phyloP scores from a whole-genome alignment of 2,113 vertebrate genomes.

The Chaetorhynchus papuensis region DNA sequence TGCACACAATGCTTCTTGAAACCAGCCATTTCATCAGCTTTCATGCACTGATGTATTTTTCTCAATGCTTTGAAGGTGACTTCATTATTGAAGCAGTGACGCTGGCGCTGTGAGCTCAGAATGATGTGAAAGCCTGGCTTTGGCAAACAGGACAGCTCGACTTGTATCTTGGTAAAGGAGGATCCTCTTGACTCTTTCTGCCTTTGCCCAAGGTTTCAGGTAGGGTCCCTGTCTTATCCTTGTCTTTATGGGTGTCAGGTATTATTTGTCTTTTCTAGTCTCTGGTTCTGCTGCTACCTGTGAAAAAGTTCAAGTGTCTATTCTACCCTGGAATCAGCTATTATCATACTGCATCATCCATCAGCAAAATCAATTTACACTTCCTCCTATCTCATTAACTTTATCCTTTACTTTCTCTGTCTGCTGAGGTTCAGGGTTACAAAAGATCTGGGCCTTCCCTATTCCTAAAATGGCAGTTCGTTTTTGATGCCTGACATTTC shows the following conservation, averaged over 20 bases:
- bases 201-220: neutral
- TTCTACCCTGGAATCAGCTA: neutral
- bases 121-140: neutral
- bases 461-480: neutral
- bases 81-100: neutral
- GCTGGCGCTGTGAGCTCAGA: neutral
- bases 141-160: neutral
- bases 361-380: neutral
- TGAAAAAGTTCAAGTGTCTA: neutral
- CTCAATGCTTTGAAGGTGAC: neutral
- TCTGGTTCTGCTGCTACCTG: neutral
- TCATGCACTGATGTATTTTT: neutral
- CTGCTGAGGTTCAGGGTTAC: neutral
- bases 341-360: neutral
- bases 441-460: neutral
- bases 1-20: neutral
- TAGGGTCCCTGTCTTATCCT: neutral
- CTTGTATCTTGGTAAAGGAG: neutral
- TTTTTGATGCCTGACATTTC: neutral
- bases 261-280: neutral
- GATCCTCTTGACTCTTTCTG: neutral
- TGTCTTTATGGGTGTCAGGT: neutral
- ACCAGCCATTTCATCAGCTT: neutral
- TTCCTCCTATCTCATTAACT: neutral
- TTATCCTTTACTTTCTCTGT: neutral